phyloP scores from a whole-genome alignment of 2,888 invertebrate genomes.

The Leucophenga maculata region DNA sequence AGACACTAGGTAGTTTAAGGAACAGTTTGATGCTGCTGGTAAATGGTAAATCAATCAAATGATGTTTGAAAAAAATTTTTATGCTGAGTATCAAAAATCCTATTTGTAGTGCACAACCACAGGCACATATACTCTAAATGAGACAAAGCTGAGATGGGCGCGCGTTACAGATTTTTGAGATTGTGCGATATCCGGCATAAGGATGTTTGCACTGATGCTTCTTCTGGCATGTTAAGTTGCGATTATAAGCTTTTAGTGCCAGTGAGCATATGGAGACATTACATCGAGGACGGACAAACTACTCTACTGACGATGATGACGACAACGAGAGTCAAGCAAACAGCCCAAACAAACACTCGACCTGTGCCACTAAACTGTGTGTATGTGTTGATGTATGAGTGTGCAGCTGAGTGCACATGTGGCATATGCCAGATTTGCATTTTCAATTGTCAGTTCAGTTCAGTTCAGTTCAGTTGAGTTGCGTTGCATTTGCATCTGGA shows the following conservation, averaged over 20 bases:
- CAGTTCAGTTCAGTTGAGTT: slow-evolving; percentile 11
- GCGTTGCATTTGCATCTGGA: background rate
- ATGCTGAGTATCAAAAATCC: no score
- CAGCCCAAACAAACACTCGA: slow-evolving; percentile 27
- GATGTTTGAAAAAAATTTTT: no score
- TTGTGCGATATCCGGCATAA: slow-evolving; percentile 63
- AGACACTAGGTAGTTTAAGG: no score
- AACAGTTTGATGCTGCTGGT: no score
- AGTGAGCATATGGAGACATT: slow-evolving; percentile 34
- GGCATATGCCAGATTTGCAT: slow-evolving; percentile 54
- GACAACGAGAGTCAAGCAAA: slow-evolving; percentile 32
- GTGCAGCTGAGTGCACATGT: slow-evolving; percentile 32
- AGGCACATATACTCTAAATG: no score
- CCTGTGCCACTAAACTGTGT: background rate
- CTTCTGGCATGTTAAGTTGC: slow-evolving; percentile 64
- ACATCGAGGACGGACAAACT: background rate
- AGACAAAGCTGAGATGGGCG: no score
- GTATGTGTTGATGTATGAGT: slow-evolving; percentile 21
- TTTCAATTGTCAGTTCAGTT: slow-evolving; percentile 57
- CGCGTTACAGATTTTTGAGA: slow-evolving; percentile 33
- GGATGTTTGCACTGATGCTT: slow-evolving; percentile 63
- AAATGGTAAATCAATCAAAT: no score
- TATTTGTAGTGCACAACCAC: no score
- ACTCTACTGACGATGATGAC: slow-evolving; percentile 27
- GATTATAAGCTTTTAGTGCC: slow-evolving; percentile 64